Evolutionary conservation across 1,140 invertebrate genomes (phyloP), one percentile per base, ranked within the genome.

Genomic region (Andricus grossulariae): DNA sequence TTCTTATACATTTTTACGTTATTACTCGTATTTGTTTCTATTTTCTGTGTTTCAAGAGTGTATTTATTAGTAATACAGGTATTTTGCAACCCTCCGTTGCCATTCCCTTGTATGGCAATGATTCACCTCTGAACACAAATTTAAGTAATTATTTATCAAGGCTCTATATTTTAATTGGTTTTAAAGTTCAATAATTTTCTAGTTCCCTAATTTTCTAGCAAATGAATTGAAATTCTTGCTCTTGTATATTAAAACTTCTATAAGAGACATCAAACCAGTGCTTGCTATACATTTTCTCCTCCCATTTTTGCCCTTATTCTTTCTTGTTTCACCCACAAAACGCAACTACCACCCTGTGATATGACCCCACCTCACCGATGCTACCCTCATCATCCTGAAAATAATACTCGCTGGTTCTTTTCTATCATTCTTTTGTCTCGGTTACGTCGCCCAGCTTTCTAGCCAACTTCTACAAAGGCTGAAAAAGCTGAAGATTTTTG

Each of bases 311-410:
- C 52, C 71, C 71, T 50, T 73, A 51, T 60, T 50, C 51, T 74
- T 71, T 76, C 25, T 73, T 66, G 66, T 71, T 72, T 60, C 57
- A 60, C 57, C 57, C 21, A 15, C 32, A 25, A 60, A 60, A 60
- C 57, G 57, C 57, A 60, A 60, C 57, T 60, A 60, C 57, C 57
- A 60, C 57, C 57, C 21, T 32, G 25, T 60, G 21, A 60, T 25
- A 25, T 60, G 21, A 60, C 57, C 57, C 57, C 57, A 32, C 21
- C 57, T 32, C 21, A 60, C 57, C 57, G 57, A 32, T 32, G 13
- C 57, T 39, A 57, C 25, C 21, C 57, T 60, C 57, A 60, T 60
- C 57, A 60, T 60, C 57, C 57, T 60, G 57, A 60, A 60, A 60
- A 60, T 60, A 60, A 60, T 60, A 60, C 57, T 60, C 21, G 12